Conservation (phyloP, 2,113 vertebrate species). For the Hippoglossus stenolepis region DNA sequence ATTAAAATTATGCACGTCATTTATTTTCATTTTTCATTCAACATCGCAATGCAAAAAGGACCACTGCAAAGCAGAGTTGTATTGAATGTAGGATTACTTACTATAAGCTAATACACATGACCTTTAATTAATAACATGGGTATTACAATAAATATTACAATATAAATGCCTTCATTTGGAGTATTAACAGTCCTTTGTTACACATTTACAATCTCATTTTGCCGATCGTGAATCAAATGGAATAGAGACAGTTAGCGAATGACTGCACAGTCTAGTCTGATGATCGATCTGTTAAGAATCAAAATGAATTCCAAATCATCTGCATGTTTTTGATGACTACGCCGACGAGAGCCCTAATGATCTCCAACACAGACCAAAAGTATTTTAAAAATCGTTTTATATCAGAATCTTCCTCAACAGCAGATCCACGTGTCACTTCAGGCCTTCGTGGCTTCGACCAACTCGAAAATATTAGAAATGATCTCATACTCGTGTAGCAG, state of each 20-base stretch:
- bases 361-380: constrained; percentile 49
- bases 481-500: constrained; percentile 21
- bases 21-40: constrained; percentile 75
- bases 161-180: constrained; percentile 82
- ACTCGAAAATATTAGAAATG: constrained; percentile 45
- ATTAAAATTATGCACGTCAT: constrained; percentile 73
- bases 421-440: constrained; percentile 31
- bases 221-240: constrained; percentile 60
- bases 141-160: constrained; percentile 83
- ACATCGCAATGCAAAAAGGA: constrained; percentile 80
- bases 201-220: constrained; percentile 80
- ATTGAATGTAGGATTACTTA: constrained; percentile 66
- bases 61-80: constrained; percentile 77
- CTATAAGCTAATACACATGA: constrained; percentile 74
- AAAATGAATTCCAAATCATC: constrained; percentile 44
- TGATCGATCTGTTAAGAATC: constrained; percentile 38
- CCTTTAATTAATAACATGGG: constrained; percentile 74
- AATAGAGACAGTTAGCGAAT: constrained; percentile 41
- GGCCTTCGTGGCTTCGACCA: constrained; percentile 26
- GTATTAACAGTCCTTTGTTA: constrained; percentile 84
- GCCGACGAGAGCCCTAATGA: constrained; percentile 22
- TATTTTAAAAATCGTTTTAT: constrained; percentile 19
- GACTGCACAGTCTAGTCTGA: constrained; percentile 35
- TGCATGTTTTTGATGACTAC: constrained; percentile 28
- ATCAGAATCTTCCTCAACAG: constrained; percentile 31